Evolutionary conservation across 1,140 invertebrate genomes (phyloP).

Genomic region (Danaus melanippus): DNA sequence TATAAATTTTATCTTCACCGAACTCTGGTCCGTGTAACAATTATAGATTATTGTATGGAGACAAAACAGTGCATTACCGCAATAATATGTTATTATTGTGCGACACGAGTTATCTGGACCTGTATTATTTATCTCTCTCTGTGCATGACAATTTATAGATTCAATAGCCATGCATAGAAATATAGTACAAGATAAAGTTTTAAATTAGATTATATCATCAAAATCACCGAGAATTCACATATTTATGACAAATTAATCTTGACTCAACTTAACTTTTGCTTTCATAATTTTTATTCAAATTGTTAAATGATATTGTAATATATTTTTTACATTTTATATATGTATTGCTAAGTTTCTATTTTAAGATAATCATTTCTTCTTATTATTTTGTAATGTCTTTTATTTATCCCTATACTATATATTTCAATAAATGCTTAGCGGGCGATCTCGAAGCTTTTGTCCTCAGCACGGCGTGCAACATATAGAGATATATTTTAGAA

Average conservation of each 20-base stretch:
- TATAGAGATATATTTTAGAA: slow-evolving; percentile 1
- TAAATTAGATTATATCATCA: slow-evolving; percentile 14
- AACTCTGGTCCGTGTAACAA: slow-evolving; percentile 17
- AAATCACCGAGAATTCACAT: no score
- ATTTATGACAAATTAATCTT: no score
- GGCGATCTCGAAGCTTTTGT: slow-evolving; percentile 31
- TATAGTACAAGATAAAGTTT: slow-evolving; percentile 23
- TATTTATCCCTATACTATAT: slow-evolving; percentile 16
- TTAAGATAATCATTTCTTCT: no score
- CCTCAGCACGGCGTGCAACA: slow-evolving; percentile 13
- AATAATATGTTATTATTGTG: slow-evolving; percentile 63
- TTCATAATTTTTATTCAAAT: no score
- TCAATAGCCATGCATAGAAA: slow-evolving; percentile 49
- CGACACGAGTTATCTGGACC: slow-evolving; percentile 54
- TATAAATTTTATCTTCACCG: slow-evolving; percentile 24
- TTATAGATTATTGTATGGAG: slow-evolving; percentile 38
- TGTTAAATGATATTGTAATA: no score
- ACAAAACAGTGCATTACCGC: slow-evolving; percentile 47
- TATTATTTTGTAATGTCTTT: no score
- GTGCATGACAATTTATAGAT: slow-evolving; percentile 64
- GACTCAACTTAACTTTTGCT: no score
- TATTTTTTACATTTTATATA: no score
- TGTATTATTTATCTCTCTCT: slow-evolving; percentile 58
- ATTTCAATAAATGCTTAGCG: slow-evolving; percentile 31
- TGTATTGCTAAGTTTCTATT: no score